A percentile compares a stretch with the other conserved stretches of the same genome.
Evolutionary conservation across 2,797 vertebrate genomes (phyloP).

Genomic region (Agapornis canus): DNA sequence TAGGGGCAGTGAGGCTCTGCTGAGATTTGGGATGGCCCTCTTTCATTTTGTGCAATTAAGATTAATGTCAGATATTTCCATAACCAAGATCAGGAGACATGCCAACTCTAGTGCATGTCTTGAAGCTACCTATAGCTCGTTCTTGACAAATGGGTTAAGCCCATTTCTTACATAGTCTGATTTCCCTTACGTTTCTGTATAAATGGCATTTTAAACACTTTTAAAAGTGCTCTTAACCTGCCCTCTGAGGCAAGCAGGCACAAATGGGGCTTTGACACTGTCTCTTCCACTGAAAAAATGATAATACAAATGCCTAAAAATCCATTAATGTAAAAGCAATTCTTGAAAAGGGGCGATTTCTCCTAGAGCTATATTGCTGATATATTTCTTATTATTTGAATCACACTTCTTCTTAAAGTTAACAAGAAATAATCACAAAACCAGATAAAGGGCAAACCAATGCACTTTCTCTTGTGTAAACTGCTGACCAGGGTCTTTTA

Average conservation of each 20-base stretch:
- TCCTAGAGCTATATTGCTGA: background rate
- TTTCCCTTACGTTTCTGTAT: background rate
- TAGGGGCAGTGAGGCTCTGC: background rate
- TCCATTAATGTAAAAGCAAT: background rate
- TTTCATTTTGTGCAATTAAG: background rate
- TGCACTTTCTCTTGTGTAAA: background rate
- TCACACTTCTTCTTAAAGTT: background rate
- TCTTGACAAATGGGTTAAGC: background rate
- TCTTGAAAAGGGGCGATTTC: background rate
- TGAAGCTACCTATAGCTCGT: background rate
- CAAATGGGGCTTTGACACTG: background rate
- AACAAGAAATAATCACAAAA: background rate
- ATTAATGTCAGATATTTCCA: background rate
- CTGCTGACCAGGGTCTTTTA: background rate
- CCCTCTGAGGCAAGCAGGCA: background rate
- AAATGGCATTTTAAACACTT: background rate
- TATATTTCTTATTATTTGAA: background rate
- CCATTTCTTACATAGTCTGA: background rate
- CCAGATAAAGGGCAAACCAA: background rate
- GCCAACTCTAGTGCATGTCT: background rate
- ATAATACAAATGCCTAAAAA: background rate
- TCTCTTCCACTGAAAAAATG: background rate
- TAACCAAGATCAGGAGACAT: background rate
- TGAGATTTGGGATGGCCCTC: background rate
- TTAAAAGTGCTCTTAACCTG: background rate